Conservation (phyloP, 2,888 invertebrate species). For the Zelleria hepariella region DNA sequence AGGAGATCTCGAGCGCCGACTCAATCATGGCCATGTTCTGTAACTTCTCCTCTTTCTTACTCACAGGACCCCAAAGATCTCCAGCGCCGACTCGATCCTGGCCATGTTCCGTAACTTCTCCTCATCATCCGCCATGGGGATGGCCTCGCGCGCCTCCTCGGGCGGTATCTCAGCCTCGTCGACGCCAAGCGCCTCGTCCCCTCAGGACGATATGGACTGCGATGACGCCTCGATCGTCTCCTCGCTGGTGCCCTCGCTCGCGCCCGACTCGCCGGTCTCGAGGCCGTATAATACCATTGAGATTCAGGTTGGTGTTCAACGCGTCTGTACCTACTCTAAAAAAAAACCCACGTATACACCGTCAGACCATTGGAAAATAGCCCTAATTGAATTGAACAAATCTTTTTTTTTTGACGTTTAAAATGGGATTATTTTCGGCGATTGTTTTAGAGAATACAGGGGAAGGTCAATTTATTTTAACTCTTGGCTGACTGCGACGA, state of each 20-base stretch:
- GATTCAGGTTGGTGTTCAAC: slow-evolving; percentile 55
- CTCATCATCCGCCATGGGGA: slow-evolving; percentile 71
- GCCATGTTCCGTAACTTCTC: slow-evolving; percentile 85
- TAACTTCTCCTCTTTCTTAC: too few species aligned
- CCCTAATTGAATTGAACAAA: too few species aligned
- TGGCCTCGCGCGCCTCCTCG: slow-evolving; percentile 73
- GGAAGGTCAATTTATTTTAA: too few species aligned
- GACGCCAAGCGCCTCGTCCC: slow-evolving; percentile 81
- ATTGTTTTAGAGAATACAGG: too few species aligned
- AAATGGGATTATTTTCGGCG: too few species aligned
- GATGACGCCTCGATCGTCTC: slow-evolving; percentile 82
- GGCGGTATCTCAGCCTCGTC: slow-evolving; percentile 77
- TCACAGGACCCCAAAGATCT: slow-evolving; percentile 74
- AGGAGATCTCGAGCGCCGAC: too few species aligned
- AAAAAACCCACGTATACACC: too few species aligned
- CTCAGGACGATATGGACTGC: slow-evolving; percentile 80
- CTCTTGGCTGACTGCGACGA: too few species aligned
- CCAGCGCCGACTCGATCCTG: slow-evolving; percentile 84
- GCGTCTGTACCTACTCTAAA: too few species aligned
- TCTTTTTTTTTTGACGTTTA: too few species aligned
- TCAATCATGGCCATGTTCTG: too few species aligned
- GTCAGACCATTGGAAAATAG: too few species aligned
- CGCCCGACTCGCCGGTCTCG: slow-evolving; percentile 74
- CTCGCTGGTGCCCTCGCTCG: slow-evolving; percentile 70
- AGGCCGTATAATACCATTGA: slow-evolving; percentile 62